Percentiles rank a stretch among this genome's conserved stretches.
Evolutionary conservation across 2,888 invertebrate genomes (phyloP).

Genomic region (Leuctra nigra): DNA sequence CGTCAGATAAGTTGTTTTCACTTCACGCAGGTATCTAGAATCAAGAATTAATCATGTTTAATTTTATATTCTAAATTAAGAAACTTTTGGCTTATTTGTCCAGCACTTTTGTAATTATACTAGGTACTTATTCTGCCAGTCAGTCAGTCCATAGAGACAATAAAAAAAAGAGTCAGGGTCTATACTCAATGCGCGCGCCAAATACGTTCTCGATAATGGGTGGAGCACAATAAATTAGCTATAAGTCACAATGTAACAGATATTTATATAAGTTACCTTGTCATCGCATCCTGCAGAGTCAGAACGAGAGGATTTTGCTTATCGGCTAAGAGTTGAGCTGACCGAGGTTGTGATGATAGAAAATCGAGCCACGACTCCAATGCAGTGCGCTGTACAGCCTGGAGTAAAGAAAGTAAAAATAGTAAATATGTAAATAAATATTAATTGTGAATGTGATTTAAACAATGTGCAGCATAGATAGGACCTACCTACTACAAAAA

Average conservation of each 20-base stretch:
- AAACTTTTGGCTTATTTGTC: too few relatives aligned
- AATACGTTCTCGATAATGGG: background rate
- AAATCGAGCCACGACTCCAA: constrained; percentile 70
- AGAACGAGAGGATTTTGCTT: constrained; percentile 61
- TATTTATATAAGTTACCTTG: constrained; percentile 38
- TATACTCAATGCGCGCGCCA: too few relatives aligned
- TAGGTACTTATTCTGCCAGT: too few relatives aligned
- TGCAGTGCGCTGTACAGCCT: constrained; percentile 69
- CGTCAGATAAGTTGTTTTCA: constrained; percentile 58
- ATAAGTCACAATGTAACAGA: background rate
- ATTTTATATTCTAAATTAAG: background rate
- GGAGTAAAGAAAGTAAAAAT: constrained; percentile 33
- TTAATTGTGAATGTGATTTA: too few relatives aligned
- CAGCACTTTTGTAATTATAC: too few relatives aligned
- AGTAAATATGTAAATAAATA: too few relatives aligned
- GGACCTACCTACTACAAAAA: too few relatives aligned
- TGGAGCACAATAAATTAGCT: background rate
- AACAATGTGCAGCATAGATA: too few relatives aligned
- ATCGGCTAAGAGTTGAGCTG: constrained; percentile 62
- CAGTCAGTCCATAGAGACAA: too few relatives aligned
- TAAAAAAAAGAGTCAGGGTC: too few relatives aligned
- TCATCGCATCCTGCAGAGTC: constrained; percentile 63
- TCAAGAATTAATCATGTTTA: constrained; percentile 4
- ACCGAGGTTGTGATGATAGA: constrained; percentile 63
- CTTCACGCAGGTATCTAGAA: constrained; percentile 66